A percentile compares a stretch with the other conserved stretches of the same genome.
Conservation (phyloP, 2,113 vertebrate species). For the Caloenas nicobarica region DNA sequence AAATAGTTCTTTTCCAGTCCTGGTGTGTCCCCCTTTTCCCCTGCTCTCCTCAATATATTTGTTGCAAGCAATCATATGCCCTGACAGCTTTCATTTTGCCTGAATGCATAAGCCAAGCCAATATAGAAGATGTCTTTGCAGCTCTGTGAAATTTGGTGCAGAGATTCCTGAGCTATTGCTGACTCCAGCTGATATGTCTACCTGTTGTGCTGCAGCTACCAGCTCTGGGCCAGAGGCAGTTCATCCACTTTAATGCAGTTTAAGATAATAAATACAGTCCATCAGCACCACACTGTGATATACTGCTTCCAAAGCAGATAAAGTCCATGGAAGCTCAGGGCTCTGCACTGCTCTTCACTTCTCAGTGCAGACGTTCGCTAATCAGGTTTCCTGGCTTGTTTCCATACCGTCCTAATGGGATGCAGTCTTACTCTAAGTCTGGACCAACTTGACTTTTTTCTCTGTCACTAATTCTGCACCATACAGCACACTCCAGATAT, state of each 20-base stretch:
- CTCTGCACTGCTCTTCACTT: neutral
- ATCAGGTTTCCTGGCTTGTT: slow-evolving; percentile 27
- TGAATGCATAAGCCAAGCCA: slow-evolving; percentile 35
- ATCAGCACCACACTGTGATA: slow-evolving; percentile 36
- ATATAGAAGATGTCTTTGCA: neutral
- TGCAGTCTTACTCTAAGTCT: neutral
- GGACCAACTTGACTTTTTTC: neutral
- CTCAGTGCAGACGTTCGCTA: slow-evolving; percentile 27
- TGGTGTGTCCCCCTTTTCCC: neutral
- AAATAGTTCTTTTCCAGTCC: neutral
- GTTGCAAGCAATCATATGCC: slow-evolving; percentile 51
- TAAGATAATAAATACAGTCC: slow-evolving; percentile 51
- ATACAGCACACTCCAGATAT: neutral
- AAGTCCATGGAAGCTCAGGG: slow-evolving; percentile 18
- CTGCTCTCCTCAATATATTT: slow-evolving; percentile 22
- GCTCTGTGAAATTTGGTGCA: slow-evolving; percentile 46
- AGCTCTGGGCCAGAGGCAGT: slow-evolving; percentile 43
- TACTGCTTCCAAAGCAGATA: slow-evolving; percentile 30
- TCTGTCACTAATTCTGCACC: neutral
- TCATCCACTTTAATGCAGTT: slow-evolving; percentile 49
- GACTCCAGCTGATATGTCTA: slow-evolving; percentile 34
- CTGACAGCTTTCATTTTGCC: slow-evolving; percentile 57
- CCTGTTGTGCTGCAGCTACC: slow-evolving; percentile 54
- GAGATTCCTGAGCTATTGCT: slow-evolving; percentile 36
- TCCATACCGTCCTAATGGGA: neutral